phyloP scores from a whole-genome alignment of 2,888 invertebrate genomes.

The Chouioia cunea region DNA sequence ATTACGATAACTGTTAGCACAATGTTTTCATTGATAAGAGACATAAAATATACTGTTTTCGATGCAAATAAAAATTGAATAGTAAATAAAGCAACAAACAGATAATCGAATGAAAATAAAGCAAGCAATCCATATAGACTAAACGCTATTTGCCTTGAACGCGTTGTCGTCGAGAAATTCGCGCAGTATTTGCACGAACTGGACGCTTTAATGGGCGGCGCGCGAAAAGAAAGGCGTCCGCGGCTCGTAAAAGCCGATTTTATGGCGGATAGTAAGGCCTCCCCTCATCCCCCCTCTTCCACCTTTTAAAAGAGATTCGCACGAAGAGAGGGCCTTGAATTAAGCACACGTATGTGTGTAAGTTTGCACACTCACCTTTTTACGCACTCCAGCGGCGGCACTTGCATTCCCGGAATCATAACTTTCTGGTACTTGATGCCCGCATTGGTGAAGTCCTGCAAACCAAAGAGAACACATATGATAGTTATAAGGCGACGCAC shows the following conservation, averaged over 20 bases:
- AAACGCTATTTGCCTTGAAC: too few species aligned
- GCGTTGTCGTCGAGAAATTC: conserved; percentile 14
- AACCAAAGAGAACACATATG: conserved; percentile 18
- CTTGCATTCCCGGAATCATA: conserved; percentile 69
- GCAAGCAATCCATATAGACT: too few species aligned
- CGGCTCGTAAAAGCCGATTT: conserved; percentile 39
- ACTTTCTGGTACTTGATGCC: conserved; percentile 71
- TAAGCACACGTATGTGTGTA: conserved; percentile 6
- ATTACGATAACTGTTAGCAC: too few species aligned
- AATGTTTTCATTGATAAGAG: too few species aligned
- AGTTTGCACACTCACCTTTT: conserved; percentile 66
- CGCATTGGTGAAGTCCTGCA: conserved; percentile 67
- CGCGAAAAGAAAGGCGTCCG: conserved; percentile 34
- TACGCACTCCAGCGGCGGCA: conserved; percentile 68
- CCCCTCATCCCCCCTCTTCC: background rate
- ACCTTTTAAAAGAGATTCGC: conserved; percentile 12
- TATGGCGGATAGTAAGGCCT: conserved; percentile 24
- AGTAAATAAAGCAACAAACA: too few species aligned
- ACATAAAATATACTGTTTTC: background rate
- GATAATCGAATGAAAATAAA: too few species aligned
- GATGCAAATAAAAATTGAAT: background rate
- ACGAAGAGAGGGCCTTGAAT: conserved; percentile 22
- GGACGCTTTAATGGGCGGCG: conserved; percentile 7
- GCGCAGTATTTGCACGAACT: conserved; percentile 23
- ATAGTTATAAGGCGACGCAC: background rate